A percentile compares a stretch with the other conserved stretches of the same genome.
phyloP scores from a whole-genome alignment of 2,888 invertebrate species.

The Tiliacea aurago region DNA sequence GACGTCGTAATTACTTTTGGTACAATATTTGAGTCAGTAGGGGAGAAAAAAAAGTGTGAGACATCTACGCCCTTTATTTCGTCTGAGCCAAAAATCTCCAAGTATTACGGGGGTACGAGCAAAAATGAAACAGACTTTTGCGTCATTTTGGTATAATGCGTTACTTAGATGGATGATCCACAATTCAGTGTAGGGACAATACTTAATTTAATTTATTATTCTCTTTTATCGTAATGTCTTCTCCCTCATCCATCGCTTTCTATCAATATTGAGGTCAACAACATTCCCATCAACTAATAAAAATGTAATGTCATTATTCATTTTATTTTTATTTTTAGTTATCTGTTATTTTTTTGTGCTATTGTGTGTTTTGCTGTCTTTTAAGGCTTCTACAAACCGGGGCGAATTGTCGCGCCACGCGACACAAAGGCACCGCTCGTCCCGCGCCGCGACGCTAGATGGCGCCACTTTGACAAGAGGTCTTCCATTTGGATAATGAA shows the following conservation, averaged over 20 bases:
- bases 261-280: not conserved
- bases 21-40: not conserved
- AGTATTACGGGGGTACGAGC: not conserved
- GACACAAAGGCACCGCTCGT: no score
- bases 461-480: no score
- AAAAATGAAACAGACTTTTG: conserved; percentile 6
- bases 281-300: not conserved
- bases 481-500: no score
- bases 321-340: no score
- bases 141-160: not conserved
- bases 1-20: conserved; percentile 6
- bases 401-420: no score
- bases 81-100: not conserved
- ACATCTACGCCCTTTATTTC: not conserved
- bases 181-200: conserved; percentile 6
- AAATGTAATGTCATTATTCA: not conserved
- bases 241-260: conserved; percentile 2
- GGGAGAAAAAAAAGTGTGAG: not conserved
- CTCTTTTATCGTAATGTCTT: not conserved
- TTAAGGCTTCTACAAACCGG: no score
- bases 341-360: no score
- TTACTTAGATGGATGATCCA: conserved; percentile 7
- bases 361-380: no score
- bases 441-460: no score
- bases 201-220: conserved; percentile 25